Conservation (phyloP, 2,888 invertebrate genomes). For the Lasioglossum zephyrum region DNA sequence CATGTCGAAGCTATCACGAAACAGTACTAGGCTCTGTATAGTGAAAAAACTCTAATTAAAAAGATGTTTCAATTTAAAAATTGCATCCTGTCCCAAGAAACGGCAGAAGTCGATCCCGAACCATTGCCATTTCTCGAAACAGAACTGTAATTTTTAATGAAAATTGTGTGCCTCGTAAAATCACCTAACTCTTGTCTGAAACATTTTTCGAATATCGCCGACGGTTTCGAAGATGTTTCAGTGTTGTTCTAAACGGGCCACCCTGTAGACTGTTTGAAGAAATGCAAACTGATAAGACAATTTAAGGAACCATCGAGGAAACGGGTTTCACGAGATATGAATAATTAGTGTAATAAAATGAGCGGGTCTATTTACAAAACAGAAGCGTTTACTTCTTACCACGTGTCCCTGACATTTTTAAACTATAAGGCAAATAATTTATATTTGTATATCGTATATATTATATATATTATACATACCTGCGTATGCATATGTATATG, state of each 20-base stretch:
- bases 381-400: constrained; percentile 59
- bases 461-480: constrained; percentile 8
- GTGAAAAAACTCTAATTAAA: neutral
- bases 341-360: constrained; percentile 55
- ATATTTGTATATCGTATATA: constrained; percentile 69
- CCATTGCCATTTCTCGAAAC: no score
- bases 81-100: neutral
- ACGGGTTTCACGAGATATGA: constrained; percentile 51
- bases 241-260: constrained; percentile 3
- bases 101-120: no score
- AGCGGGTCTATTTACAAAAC: constrained; percentile 44
- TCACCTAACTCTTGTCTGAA: neutral
- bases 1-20: neutral
- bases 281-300: constrained; percentile 30
- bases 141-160: neutral
- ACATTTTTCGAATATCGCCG: neutral
- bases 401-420: constrained; percentile 52
- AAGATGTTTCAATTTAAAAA: neutral
- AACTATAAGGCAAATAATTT: constrained; percentile 70
- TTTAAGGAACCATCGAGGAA: constrained; percentile 31
- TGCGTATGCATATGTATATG: constrained; percentile 13
- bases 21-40: neutral
- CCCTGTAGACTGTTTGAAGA: constrained; percentile 23
- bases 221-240: neutral
- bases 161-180: neutral